Conservation (phyloP, 2,888 invertebrate genomes). For the Acheta domesticus region DNA sequence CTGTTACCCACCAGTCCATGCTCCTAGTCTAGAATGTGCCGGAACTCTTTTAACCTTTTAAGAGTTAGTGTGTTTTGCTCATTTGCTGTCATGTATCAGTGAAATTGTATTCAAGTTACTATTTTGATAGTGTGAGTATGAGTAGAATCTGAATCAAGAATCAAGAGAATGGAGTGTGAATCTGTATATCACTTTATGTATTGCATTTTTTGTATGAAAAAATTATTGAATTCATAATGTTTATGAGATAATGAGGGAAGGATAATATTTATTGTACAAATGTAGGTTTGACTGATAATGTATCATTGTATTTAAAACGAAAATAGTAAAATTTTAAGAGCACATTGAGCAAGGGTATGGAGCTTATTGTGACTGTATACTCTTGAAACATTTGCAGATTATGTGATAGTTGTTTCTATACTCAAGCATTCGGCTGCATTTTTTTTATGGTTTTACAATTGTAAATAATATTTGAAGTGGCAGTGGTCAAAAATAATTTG, state of each 20-base stretch:
- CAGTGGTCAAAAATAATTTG: not conserved
- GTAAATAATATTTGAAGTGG: not conserved
- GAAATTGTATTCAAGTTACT: slow-evolving; percentile 19
- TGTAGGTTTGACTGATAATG: slow-evolving; percentile 11
- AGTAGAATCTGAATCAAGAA: slow-evolving; percentile 12
- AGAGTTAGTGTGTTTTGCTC: slow-evolving; percentile 20
- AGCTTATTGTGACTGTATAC: not conserved
- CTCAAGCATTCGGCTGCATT: not conserved
- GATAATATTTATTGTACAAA: not conserved
- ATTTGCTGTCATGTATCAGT: slow-evolving; percentile 18
- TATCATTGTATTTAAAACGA: not conserved
- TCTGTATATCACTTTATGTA: slow-evolving; percentile 21
- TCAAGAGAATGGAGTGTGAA: not conserved
- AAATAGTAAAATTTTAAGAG: slow-evolving; percentile 3
- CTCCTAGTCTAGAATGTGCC: not conserved
- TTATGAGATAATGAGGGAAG: not conserved
- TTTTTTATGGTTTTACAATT: not conserved
- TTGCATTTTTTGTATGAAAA: slow-evolving; percentile 3
- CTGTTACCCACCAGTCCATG: slow-evolving; percentile 10
- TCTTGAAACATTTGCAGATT: not conserved
- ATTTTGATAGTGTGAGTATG: slow-evolving; percentile 29
- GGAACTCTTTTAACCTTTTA: not conserved
- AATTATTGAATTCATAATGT: not conserved
- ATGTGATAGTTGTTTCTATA: not conserved
- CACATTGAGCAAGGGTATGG: not conserved